Evolutionary conservation across 1,140 invertebrate species (phyloP).

Genomic region (Neotoxoptera formosana): DNA sequence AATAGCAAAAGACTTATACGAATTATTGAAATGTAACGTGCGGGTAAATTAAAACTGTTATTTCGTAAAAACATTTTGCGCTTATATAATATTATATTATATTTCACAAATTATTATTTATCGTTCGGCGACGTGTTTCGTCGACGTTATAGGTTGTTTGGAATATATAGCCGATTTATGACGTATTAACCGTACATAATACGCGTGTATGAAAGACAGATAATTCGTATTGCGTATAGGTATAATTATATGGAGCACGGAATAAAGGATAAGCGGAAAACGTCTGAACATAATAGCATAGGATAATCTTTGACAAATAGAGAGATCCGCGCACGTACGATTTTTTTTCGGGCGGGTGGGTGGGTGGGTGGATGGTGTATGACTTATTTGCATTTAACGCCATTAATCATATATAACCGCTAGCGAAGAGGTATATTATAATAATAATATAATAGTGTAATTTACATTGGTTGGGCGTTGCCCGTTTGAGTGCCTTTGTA

Average conservation of each 20-base stretch:
- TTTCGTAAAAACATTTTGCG: not conserved
- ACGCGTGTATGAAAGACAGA: not conserved
- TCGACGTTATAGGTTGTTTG: not conserved
- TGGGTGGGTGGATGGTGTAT: not conserved
- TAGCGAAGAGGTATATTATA: not conserved
- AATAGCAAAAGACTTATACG: not conserved
- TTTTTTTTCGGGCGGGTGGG: not conserved
- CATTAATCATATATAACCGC: constrained; percentile 47
- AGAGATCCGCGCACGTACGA: not conserved
- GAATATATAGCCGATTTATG: not conserved
- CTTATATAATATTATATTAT: not conserved
- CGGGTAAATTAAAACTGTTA: not conserved
- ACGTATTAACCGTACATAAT: not conserved
- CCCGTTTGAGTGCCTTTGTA: constrained; percentile 26
- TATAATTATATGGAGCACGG: not conserved
- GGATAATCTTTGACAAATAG: constrained; percentile 25
- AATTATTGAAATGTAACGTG: not conserved
- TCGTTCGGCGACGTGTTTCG: not conserved
- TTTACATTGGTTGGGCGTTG: constrained; percentile 53
- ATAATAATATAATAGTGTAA: constrained; percentile 21
- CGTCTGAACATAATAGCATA: not conserved
- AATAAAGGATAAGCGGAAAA: not conserved
- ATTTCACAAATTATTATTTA: not conserved
- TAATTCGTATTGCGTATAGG: not conserved
- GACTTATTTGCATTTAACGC: not conserved